A percentile compares a stretch with the other conserved stretches of the same genome.
phyloP scores from a whole-genome alignment of 2,797 vertebrate genomes.

The Threskiornis aethiopicus region DNA sequence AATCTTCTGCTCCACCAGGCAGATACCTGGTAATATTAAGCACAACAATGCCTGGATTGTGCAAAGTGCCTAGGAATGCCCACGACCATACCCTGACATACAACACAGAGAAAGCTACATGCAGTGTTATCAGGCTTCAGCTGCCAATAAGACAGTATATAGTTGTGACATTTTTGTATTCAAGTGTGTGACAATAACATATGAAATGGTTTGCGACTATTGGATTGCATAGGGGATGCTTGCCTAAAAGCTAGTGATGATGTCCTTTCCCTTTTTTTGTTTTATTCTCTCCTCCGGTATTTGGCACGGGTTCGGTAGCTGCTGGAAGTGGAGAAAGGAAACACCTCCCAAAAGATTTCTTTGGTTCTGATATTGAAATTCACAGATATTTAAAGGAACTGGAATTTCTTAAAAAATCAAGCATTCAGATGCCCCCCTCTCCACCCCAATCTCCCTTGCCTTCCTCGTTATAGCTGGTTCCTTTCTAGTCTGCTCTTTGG shows the following conservation, averaged over 20 bases:
- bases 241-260: neutral
- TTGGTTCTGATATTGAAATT: neutral
- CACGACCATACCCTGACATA: neutral
- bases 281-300: neutral
- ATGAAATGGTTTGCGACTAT: neutral
- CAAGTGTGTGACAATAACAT: neutral
- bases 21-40: neutral
- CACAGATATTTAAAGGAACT: conserved; percentile 2
- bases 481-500: neutral
- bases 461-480: neutral
- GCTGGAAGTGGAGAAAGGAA: conserved; percentile 25
- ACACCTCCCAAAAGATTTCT: neutral
- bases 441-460: neutral
- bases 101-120: neutral
- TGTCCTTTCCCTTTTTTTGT: neutral
- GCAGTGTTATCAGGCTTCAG: neutral
- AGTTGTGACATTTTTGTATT: neutral
- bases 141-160: neutral
- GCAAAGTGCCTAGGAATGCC: neutral
- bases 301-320: neutral
- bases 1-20: neutral
- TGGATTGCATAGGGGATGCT: neutral
- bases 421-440: neutral
- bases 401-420: neutral
- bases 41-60: neutral